These are phyloP conservation scores for Acanthornis magna DNA, from an alignment of 2,797 vertebrate species.

Conservation along the genomic window DNA sequence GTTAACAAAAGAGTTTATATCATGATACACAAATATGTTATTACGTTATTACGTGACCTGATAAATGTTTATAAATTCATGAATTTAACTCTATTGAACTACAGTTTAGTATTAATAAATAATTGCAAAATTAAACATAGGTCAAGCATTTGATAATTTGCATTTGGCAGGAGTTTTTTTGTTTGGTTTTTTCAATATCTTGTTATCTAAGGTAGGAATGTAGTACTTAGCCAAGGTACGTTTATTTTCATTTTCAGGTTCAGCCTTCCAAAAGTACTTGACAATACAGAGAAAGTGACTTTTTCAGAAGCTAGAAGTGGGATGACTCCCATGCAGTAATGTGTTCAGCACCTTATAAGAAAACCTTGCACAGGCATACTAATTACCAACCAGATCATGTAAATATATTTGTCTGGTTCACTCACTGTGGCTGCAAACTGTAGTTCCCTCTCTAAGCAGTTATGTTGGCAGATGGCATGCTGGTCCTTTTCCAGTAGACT, in stretches of 20 bases:
- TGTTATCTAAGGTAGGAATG: neutral
- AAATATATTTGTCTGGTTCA: conserved; percentile 12
- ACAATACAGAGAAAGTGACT: neutral
- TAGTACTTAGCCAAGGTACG: neutral
- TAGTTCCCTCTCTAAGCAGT: neutral
- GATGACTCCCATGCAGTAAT: neutral
- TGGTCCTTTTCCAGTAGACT: conserved; percentile 23
- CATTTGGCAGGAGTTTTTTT: neutral
- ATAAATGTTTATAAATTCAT: neutral
- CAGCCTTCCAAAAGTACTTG: neutral
- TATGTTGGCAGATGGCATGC: neutral
- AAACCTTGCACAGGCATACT: neutral
- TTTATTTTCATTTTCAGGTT: neutral
- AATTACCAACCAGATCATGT: neutral
- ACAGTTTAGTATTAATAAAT: neutral
- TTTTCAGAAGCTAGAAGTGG: neutral
- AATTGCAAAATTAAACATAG: neutral
- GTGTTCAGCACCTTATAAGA: neutral
- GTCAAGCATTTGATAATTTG: neutral
- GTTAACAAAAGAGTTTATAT: neutral
- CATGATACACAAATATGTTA: neutral
- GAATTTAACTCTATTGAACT: neutral
- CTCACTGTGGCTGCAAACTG: neutral
- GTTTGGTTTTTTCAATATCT: neutral
- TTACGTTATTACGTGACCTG: neutral